Conservation (phyloP, 2,888 invertebrate genomes). For the Caenorhabditis japonica region DNA sequence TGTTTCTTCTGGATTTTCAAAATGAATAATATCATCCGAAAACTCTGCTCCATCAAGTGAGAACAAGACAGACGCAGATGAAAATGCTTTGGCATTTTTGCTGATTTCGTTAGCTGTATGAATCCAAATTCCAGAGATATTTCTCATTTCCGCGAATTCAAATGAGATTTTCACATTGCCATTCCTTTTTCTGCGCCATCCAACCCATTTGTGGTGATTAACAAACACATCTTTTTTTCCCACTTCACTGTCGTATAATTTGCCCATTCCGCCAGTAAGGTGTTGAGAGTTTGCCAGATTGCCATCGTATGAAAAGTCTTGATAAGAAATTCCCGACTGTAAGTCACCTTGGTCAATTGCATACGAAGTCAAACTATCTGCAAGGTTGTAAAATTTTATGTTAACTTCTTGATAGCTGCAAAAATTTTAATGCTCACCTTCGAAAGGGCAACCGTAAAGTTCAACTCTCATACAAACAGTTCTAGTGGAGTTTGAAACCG, state of each 20-base stretch:
- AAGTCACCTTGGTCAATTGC: conserved; percentile 77
- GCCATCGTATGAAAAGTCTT: conserved; percentile 82
- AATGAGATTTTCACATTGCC: conserved; percentile 81
- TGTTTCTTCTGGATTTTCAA: conserved; percentile 60
- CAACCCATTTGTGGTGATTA: conserved; percentile 86
- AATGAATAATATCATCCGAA: conserved; percentile 57
- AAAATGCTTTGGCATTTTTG: conserved; percentile 58
- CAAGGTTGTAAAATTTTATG: too few relatives aligned
- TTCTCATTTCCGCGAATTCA: conserved; percentile 88
- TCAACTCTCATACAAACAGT: conserved; percentile 94
- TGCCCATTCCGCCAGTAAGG: conserved; percentile 86
- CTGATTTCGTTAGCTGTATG: conserved; percentile 84
- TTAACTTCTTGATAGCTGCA: neutral
- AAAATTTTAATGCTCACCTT: conserved; percentile 80
- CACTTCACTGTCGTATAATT: conserved; percentile 83
- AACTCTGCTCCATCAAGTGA: conserved; percentile 59
- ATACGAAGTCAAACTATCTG: conserved; percentile 88
- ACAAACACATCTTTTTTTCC: conserved; percentile 77
- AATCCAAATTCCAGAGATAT: conserved; percentile 87
- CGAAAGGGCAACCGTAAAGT: conserved; percentile 89
- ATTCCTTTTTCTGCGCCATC: conserved; percentile 82
- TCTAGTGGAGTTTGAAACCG: conserved; percentile 86
- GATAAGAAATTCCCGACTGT: conserved; percentile 48
- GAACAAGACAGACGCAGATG: conserved; percentile 50
- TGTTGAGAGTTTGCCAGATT: conserved; percentile 78